These are phyloP conservation scores for Myodes glareolus DNA, from an alignment of 2,113 vertebrate species.

Conservation along the genomic window DNA sequence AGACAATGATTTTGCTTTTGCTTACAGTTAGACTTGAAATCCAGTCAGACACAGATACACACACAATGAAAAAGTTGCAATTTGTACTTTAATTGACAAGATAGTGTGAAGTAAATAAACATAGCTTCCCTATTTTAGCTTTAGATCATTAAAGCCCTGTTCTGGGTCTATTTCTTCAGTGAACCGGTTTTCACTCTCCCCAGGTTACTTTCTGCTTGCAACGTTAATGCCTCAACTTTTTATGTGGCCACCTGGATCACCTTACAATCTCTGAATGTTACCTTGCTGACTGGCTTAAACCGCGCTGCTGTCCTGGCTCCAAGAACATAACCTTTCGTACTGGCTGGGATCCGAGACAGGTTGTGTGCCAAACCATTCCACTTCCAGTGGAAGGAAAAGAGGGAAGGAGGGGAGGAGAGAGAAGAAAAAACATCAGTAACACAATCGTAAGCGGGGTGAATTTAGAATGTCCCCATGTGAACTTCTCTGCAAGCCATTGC, in stretches of 20 bases:
- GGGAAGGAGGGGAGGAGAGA: background rate
- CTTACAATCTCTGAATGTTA: slow-evolving; percentile 62
- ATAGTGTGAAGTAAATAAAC: background rate
- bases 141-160: background rate
- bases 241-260: background rate
- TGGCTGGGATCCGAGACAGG: slow-evolving; percentile 84
- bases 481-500: background rate
- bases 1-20: background rate
- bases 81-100: slow-evolving; percentile 15
- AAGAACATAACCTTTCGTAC: slow-evolving; percentile 89
- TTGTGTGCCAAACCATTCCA: slow-evolving; percentile 79
- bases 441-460: background rate
- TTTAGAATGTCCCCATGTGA: background rate
- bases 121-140: background rate
- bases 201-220: background rate
- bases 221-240: background rate
- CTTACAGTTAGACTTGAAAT: background rate
- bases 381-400: slow-evolving; percentile 74
- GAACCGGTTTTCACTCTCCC: background rate
- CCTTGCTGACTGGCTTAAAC: slow-evolving; percentile 83
- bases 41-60: background rate
- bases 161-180: background rate
- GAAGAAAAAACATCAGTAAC: background rate
- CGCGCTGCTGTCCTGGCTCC: slow-evolving; percentile 89
- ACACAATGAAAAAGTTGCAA: background rate